Percentiles rank a stretch among this genome's conserved stretches.
Conservation (phyloP, 2,113 vertebrate species). For the Thryonomys swinderianus region DNA sequence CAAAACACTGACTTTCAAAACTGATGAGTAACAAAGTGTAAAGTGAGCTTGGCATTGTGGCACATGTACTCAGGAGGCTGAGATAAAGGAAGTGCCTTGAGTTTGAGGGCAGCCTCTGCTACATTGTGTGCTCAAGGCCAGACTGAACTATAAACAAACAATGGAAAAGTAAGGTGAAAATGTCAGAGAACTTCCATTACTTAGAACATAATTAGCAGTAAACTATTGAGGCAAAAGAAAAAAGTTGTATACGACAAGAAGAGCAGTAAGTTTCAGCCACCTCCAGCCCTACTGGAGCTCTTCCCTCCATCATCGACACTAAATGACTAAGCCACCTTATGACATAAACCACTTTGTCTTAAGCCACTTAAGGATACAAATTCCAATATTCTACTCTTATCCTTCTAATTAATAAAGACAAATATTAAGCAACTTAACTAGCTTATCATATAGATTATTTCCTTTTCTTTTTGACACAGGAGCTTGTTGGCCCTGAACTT, state of each 20-base stretch:
- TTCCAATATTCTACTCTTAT: background rate
- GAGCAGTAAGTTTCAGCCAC: background rate
- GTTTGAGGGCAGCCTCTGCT: too few species aligned
- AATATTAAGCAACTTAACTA: background rate
- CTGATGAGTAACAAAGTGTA: background rate
- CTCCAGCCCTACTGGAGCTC: background rate
- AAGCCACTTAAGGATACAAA: background rate
- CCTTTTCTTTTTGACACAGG: background rate
- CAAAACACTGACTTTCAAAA: background rate
- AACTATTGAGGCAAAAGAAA: conserved; percentile 1
- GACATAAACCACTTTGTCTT: background rate
- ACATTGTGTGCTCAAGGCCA: too few species aligned
- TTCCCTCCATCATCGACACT: background rate
- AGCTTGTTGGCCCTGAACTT: background rate
- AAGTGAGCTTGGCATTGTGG: too few species aligned
- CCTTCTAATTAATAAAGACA: background rate
- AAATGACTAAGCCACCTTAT: background rate
- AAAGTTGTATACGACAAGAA: too few species aligned
- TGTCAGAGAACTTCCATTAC: background rate
- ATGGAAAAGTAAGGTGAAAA: conserved; percentile 8
- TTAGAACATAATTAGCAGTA: background rate
- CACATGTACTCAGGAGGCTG: too few species aligned
- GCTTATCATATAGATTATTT: background rate
- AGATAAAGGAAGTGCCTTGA: too few species aligned
- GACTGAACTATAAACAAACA: too few species aligned